phyloP scores from a whole-genome alignment of 1,140 invertebrate species.

The Halesus radiatus region DNA sequence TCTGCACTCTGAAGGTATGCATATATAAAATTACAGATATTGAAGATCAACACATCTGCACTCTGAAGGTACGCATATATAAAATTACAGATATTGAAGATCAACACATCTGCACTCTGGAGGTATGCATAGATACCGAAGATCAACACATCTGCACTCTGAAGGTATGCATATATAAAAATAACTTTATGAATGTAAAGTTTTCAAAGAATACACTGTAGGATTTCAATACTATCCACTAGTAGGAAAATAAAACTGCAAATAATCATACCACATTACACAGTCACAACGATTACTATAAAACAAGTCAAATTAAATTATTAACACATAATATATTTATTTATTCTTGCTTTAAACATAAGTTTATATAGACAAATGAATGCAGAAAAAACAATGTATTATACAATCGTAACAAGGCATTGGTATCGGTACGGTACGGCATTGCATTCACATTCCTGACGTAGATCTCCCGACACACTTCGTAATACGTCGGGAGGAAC shows the following conservation, averaged over 20 bases:
- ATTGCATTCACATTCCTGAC: too few relatives aligned
- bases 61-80: conserved; percentile 9
- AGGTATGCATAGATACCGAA: too few relatives aligned
- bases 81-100: not conserved
- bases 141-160: not conserved
- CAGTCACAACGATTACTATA: conserved; percentile 45
- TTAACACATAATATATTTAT: conserved; percentile 22
- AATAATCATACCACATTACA: conserved; percentile 43
- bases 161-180: conserved; percentile 29
- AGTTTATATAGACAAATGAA: conserved; percentile 3
- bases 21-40: too few relatives aligned
- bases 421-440: not conserved
- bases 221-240: conserved; percentile 30
- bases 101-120: too few relatives aligned
- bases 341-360: not conserved
- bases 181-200: conserved; percentile 41
- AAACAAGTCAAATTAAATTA: conserved; percentile 41
- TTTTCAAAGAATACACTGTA: conserved; percentile 31
- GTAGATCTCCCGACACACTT: too few relatives aligned
- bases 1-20: too few relatives aligned
- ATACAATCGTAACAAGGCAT: conserved; percentile 8
- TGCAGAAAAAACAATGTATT: conserved; percentile 12
- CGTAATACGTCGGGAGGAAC: too few relatives aligned
- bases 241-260: conserved; percentile 41
- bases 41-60: too few relatives aligned